These are phyloP conservation scores for Nothura maculosa DNA, from an alignment of 2,797 vertebrate genomes.

Conservation along the genomic window DNA sequence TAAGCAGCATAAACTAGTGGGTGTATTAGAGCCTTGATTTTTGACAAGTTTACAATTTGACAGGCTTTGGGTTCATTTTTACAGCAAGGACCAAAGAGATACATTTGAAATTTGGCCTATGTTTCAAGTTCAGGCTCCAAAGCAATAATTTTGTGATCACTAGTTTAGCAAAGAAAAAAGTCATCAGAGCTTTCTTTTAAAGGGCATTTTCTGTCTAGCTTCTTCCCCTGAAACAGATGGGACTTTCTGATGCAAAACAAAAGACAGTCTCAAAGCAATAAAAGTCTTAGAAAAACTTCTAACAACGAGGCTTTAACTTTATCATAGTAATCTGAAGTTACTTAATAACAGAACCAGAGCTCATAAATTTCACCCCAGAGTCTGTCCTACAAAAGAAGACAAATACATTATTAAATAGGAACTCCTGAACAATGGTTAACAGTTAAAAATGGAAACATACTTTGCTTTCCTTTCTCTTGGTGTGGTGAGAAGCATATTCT, in stretches of 20 bases:
- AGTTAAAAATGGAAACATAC: conserved; percentile 79
- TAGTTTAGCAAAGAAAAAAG: background rate
- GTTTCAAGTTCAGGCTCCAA: background rate
- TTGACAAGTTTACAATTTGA: background rate
- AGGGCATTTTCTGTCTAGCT: background rate
- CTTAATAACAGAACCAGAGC: background rate
- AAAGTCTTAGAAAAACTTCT: background rate
- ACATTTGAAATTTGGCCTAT: background rate
- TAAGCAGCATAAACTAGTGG: background rate
- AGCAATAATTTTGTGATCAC: background rate
- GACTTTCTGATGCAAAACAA: background rate
- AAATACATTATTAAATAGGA: background rate
- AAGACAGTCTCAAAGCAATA: background rate
- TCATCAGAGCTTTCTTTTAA: background rate
- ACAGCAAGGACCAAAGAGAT: background rate
- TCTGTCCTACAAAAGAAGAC: background rate
- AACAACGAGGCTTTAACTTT: background rate
- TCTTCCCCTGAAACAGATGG: background rate
- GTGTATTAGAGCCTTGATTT: background rate
- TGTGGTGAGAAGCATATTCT: conserved; percentile 88
- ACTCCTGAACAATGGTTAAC: background rate
- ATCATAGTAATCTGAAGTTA: background rate
- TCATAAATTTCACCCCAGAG: background rate
- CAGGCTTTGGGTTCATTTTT: background rate
- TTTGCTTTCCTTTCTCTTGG: conserved; percentile 85